Evolutionary conservation across 2,113 vertebrate genomes (phyloP).

Genomic region (Megaceryle torquata): DNA sequence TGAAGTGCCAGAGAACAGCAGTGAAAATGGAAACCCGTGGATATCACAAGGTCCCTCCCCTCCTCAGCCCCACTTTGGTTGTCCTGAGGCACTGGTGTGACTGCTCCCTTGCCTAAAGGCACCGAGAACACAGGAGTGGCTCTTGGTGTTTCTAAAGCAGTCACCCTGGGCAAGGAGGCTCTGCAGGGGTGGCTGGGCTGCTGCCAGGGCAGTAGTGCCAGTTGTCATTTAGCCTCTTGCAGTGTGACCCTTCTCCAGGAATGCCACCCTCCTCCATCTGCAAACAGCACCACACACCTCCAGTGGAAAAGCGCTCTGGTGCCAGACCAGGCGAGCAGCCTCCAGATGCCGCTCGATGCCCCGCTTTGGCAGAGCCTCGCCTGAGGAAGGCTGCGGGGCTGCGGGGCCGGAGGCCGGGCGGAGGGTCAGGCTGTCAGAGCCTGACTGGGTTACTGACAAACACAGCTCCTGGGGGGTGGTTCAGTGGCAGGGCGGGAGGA

Average conservation of each 20-base stretch:
- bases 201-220: background rate
- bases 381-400: background rate
- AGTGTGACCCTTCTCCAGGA: background rate
- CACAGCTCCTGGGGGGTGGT: background rate
- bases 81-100: background rate
- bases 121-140: rapidly evolving
- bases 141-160: background rate
- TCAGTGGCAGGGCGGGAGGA: background rate
- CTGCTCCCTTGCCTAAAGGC: background rate
- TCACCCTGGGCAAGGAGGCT: background rate
- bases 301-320: background rate
- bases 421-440: background rate
- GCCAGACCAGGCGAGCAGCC: background rate
- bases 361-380: background rate
- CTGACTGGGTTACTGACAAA: background rate
- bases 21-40: background rate
- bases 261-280: background rate
- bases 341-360: background rate
- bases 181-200: background rate
- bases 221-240: background rate
- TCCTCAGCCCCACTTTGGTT: background rate
- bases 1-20: background rate
- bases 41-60: background rate
- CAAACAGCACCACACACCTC: background rate
- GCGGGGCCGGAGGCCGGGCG: background rate